Base-by-base conservation (phyloP, 2,888 invertebrate genomes). In the Scaptomyza parva region DNA sequence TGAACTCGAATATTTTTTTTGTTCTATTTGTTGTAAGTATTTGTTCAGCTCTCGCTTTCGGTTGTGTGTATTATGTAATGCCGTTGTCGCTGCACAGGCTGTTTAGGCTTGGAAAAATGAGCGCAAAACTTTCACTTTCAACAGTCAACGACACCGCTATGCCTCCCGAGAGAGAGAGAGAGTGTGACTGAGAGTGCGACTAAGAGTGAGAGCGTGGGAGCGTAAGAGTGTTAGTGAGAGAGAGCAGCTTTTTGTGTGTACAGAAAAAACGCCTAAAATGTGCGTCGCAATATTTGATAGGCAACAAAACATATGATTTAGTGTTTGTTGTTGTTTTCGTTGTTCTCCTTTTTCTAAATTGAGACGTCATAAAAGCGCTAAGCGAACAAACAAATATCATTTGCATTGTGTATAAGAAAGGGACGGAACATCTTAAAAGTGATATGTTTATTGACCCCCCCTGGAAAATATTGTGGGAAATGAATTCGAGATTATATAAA, bases 1-100 rank as follows among this genome's bases (percentile, higher is more conserved):
- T 90, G 91, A 91, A 90, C 91, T 90, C 86, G 78, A 90, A 87
- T 52, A 57, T 70, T 72, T 70, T 73, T 41, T 60, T 33, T 35
- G 11, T 22, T 58, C 41, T 54, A 18, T 39, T 37, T 43, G 39
- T 61, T 47, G 28, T 26, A 7, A 6, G 26, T 26, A 26, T 40
- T 78, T 64, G 66, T 35, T 60, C 28, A 41, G 61, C 64, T 80
- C 77, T 74, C 61, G 55, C 72, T 78, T 64, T 64, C 62, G 63
- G 18, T 45, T 65, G 57, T 37, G 55, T 72, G 20, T 48, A 60
- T 84, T 84, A 84, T 84, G 83, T 84, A 84, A 83, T 18, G 22
- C 30, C 17, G 18, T n/a, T 20, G 40, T 8, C 26, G 43, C 12
- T 33, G 39, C 61, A 53, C 35, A 37, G 35, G 17, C 14, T 26